These are phyloP conservation scores for Piprites chloris DNA, from an alignment of 2,113 vertebrate species.

Conservation along the genomic window DNA sequence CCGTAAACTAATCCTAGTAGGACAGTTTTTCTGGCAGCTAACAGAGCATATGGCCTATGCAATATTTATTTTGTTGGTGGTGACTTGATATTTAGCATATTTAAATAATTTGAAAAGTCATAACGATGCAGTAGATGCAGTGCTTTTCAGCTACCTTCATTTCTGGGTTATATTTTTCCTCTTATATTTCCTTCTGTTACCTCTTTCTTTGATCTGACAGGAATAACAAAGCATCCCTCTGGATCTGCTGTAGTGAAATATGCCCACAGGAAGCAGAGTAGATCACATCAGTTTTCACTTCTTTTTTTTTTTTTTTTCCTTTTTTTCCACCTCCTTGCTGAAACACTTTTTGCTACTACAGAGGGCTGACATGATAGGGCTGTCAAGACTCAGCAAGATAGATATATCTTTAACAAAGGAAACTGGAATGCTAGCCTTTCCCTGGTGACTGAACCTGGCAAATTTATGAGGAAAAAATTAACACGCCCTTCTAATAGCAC, in stretches of 20 bases:
- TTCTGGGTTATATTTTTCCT: conserved; percentile 54
- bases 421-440: conserved; percentile 40
- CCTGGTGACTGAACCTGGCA: conserved; percentile 27
- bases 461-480: conserved; percentile 61
- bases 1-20: conserved; percentile 58
- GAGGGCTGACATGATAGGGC: conserved; percentile 68
- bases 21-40: conserved; percentile 55
- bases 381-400: conserved; percentile 70
- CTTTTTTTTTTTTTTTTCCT: background rate
- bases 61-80: conserved; percentile 72
- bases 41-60: conserved; percentile 65
- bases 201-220: conserved; percentile 71
- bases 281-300: conserved; percentile 66
- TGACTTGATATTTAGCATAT: conserved; percentile 44
- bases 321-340: background rate
- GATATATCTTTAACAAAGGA: conserved; percentile 68
- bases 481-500: background rate
- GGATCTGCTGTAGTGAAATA: conserved; percentile 57
- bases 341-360: conserved; percentile 66
- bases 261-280: conserved; percentile 66
- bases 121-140: background rate
- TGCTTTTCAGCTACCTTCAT: conserved; percentile 33
- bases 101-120: conserved; percentile 49
- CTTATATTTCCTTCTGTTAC: conserved; percentile 59
- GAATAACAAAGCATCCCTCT: conserved; percentile 64